Evolutionary conservation across 2,888 invertebrate species (phyloP).

Genomic region (Sinodicranocentrus sp.): DNA sequence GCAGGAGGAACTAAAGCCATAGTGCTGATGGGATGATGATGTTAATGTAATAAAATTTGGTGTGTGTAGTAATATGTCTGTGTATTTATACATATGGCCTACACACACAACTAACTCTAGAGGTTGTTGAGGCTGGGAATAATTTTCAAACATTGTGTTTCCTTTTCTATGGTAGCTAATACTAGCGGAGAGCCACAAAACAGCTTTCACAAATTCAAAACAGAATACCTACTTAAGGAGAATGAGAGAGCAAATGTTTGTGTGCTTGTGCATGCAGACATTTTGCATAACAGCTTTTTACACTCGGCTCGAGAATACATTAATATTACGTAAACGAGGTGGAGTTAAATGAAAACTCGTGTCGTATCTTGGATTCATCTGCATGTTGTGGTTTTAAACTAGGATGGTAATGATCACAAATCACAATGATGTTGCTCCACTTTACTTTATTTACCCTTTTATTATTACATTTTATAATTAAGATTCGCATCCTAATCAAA

Average conservation of each 20-base stretch:
- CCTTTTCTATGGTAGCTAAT: no score
- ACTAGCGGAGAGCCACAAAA: no score
- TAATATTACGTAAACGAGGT: not conserved
- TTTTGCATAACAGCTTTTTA: slow-evolving; percentile 14
- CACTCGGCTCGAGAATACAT: not conserved
- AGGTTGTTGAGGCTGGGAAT: no score
- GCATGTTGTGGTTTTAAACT: not conserved
- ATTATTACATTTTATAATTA: slow-evolving; percentile 13
- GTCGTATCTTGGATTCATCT: not conserved
- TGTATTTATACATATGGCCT: not conserved
- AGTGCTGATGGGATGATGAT: not conserved
- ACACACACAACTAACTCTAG: no score
- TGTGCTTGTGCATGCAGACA: not conserved
- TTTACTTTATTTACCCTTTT: not conserved
- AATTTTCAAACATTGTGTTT: no score
- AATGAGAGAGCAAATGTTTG: not conserved
- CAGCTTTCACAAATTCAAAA: no score
- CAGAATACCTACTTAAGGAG: no score
- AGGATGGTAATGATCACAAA: no score
- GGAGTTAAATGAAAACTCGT: slow-evolving; percentile 5
- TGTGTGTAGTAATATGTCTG: no score
- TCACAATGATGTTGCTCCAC: not conserved
- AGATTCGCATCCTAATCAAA: slow-evolving; percentile 11
- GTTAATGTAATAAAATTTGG: slow-evolving; percentile 1
- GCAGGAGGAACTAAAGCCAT: not conserved